Evolutionary conservation across 2,797 vertebrate species (phyloP).

Genomic region (Falco columbarius): DNA sequence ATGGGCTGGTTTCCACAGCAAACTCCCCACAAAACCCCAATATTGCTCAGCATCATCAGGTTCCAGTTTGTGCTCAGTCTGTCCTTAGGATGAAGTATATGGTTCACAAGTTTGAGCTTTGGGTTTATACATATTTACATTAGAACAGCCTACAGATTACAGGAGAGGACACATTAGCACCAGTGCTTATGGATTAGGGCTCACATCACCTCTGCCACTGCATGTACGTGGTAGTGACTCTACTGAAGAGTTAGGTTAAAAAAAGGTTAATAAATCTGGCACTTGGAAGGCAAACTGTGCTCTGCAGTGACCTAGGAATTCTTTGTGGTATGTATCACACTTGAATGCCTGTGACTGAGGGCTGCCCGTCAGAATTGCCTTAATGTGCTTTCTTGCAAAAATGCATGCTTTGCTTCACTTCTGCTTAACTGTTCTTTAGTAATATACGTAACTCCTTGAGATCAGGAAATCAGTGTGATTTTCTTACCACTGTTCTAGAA

Average conservation of each 20-base stretch:
- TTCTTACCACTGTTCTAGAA: constrained; percentile 21
- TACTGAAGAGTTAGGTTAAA: constrained; percentile 10
- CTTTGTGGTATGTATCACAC: background rate
- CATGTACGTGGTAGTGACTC: constrained; percentile 6
- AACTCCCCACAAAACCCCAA: background rate
- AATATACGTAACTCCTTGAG: background rate
- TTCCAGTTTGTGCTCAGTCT: constrained; percentile 14
- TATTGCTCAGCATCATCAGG: background rate
- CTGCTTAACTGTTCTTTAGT: background rate
- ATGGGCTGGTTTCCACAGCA: background rate
- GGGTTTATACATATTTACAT: constrained; percentile 31
- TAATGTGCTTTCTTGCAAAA: background rate
- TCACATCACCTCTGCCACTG: background rate
- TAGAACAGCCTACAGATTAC: background rate
- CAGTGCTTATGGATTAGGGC: constrained; percentile 36
- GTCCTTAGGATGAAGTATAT: background rate
- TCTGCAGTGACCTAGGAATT: constrained; percentile 39
- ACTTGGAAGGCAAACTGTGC: constrained; percentile 70
- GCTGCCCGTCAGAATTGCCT: background rate
- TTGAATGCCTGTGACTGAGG: constrained; percentile 21
- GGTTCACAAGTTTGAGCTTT: background rate
- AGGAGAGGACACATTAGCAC: constrained; percentile 65
- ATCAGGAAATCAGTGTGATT: constrained; percentile 18
- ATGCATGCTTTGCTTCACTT: background rate
- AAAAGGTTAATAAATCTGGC: constrained; percentile 59